Evolutionary conservation across 2,888 invertebrate genomes (phyloP).

Genomic region (Catocala fraxini): DNA sequence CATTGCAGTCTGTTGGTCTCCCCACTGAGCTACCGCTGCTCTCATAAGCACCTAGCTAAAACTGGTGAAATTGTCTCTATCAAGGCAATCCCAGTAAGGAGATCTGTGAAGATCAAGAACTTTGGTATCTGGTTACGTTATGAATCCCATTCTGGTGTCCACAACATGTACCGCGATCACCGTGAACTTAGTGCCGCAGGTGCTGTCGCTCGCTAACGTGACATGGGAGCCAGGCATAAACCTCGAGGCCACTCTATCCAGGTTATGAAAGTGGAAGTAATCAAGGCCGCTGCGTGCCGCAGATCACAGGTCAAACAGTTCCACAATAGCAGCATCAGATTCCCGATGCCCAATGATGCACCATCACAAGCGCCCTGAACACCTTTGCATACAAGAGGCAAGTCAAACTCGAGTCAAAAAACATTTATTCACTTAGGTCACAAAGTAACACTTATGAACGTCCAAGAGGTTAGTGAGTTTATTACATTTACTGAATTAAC

Average conservation of each 20-base stretch:
- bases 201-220: slow-evolving; percentile 99
- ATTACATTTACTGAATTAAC: no score
- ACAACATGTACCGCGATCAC: slow-evolving; percentile 99
- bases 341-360: slow-evolving; percentile 97
- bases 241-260: slow-evolving; percentile 99
- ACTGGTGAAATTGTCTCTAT: no score
- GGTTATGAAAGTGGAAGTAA: slow-evolving; percentile 98
- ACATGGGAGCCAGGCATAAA: slow-evolving; percentile 99
- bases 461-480: no score
- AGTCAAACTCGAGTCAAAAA: no score
- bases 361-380: slow-evolving; percentile 93
- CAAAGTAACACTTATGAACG: no score
- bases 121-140: slow-evolving; percentile 99
- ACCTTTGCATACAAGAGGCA: slow-evolving; percentile 94
- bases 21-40: no score
- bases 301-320: slow-evolving; percentile 99
- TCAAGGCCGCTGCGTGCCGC: slow-evolving; percentile 96
- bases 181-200: slow-evolving; percentile 98
- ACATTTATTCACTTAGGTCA: slow-evolving; percentile 64
- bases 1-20: no score
- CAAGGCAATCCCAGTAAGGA: slow-evolving; percentile 79
- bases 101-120: no score
- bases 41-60: no score
- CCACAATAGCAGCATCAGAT: slow-evolving; percentile 98
- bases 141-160: slow-evolving; percentile 99